phyloP scores from a whole-genome alignment of 2,113 vertebrate species.

The Calcarius ornatus region DNA sequence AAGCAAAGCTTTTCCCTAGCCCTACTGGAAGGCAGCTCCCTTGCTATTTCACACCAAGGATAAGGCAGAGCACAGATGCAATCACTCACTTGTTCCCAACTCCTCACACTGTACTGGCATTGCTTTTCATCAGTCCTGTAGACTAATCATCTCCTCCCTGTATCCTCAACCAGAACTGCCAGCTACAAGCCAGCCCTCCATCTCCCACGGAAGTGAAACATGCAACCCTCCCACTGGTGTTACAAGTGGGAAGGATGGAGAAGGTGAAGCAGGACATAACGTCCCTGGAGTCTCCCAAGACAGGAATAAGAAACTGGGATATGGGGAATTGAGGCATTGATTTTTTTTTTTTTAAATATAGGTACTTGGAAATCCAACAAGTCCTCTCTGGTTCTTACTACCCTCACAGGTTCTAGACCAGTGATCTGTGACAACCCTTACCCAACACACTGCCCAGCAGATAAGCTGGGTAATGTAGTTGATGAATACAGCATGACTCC shows the following conservation, averaged over 20 bases:
- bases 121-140: background rate
- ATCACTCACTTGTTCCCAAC: background rate
- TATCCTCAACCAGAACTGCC: background rate
- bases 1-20: background rate
- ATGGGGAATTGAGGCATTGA: background rate
- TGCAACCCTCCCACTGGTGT: fast-evolving
- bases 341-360: background rate
- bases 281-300: background rate
- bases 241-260: background rate
- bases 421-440: background rate
- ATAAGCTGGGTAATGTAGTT: background rate
- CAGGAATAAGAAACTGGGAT: background rate
- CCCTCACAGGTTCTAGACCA: background rate
- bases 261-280: background rate
- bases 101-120: background rate
- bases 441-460: background rate
- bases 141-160: fast-evolving
- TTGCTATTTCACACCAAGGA: background rate
- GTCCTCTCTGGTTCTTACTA: background rate
- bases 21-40: background rate
- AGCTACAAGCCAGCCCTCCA: background rate
- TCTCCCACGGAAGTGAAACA: background rate
- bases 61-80: background rate
- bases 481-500: background rate
- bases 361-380: background rate